These are phyloP conservation scores for Pelvicachromis taeniatus DNA, from an alignment of 2,113 vertebrate genomes.

Conservation along the genomic window DNA sequence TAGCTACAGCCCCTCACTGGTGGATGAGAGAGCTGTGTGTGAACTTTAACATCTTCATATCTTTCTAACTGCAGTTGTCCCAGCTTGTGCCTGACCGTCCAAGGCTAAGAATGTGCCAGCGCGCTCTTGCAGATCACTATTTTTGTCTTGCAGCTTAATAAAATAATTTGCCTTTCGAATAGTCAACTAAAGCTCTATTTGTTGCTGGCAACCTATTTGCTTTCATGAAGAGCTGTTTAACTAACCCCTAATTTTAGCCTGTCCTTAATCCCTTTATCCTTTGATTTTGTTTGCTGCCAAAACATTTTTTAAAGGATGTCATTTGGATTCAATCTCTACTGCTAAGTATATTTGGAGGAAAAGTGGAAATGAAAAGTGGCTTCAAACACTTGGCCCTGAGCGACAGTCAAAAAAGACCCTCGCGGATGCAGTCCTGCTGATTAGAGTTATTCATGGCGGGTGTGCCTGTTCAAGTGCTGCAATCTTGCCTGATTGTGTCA, in stretches of 20 bases:
- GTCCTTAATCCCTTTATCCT: not conserved
- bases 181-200: not conserved
- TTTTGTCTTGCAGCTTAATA: not conserved
- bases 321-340: not conserved
- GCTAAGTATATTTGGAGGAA: not conserved
- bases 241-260: not conserved
- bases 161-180: not conserved
- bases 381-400: slow-evolving; percentile 3
- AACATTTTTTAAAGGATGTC: not conserved
- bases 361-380: not conserved
- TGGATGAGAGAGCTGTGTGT: not conserved
- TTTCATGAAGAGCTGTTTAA: not conserved
- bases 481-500: slow-evolving; percentile 54
- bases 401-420: slow-evolving; percentile 29
- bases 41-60: not conserved
- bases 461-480: slow-evolving; percentile 44
- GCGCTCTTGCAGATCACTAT: not conserved
- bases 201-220: not conserved
- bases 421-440: slow-evolving; percentile 28
- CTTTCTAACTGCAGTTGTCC: not conserved
- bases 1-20: not conserved
- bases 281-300: not conserved
- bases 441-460: slow-evolving; percentile 48
- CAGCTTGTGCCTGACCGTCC: not conserved
- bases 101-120: not conserved